Percentiles rank a stretch among this genome's conserved stretches.
phyloP scores from a whole-genome alignment of 2,888 invertebrate species.

The Eucera pruinosa region DNA sequence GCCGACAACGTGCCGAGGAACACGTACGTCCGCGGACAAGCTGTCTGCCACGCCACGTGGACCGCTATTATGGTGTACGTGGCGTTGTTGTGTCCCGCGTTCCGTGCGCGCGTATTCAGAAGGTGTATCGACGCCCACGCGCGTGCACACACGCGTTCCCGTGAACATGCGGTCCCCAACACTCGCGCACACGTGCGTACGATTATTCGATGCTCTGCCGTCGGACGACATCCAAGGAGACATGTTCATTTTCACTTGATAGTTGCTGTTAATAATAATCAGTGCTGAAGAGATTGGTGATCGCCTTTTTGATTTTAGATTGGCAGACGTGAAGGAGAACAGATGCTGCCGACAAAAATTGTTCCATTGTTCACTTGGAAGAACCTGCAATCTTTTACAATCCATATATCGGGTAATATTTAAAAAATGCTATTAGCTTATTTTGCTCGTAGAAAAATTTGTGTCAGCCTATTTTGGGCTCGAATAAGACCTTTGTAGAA shows the following conservation, averaged over 20 bases:
- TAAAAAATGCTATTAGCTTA: too few species aligned
- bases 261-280: background rate
- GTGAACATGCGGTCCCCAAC: background rate
- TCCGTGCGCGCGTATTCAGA: conserved; percentile 25
- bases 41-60: conserved; percentile 61
- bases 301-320: background rate
- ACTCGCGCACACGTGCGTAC: conserved; percentile 43
- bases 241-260: conserved; percentile 65
- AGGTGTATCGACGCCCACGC: conserved; percentile 62
- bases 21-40: conserved; percentile 70
- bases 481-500: too few species aligned
- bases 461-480: too few species aligned
- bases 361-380: background rate
- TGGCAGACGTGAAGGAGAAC: background rate
- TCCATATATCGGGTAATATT: too few species aligned
- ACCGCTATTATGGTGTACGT: conserved; percentile 43
- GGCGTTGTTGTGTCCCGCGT: conserved; percentile 36
- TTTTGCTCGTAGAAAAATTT: too few species aligned
- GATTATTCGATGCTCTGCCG: conserved; percentile 54
- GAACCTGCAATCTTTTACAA: background rate
- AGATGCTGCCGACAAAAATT: too few species aligned
- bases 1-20: conserved; percentile 69
- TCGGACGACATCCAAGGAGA: conserved; percentile 41
- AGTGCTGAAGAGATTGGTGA: background rate
- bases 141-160: conserved; percentile 1